Evolutionary conservation across 2,113 vertebrate species (phyloP), one percentile per base, ranked within the genome.

Genomic region (Callipepla squamata): DNA sequence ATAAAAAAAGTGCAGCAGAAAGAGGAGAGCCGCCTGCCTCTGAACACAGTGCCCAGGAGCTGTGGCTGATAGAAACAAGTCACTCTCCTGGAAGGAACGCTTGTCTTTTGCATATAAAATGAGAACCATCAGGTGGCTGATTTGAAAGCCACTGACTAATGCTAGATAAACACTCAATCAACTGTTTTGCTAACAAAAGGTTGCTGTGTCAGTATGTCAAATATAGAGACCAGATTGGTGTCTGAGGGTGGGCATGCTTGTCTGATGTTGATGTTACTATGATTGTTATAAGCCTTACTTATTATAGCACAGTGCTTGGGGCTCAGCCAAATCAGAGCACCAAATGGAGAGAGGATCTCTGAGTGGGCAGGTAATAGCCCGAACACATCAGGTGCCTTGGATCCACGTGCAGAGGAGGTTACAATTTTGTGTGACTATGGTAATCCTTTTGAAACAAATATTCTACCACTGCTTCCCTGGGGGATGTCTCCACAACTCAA

Each of bases 401-500:
- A 11, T 61, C 26, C 3, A 0, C 45, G 48, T 0, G 0, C 66
- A 48, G 17, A 81, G 73, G 20, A 53, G 4, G 7, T 65, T 42
- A 89, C 6, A n/a, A 45, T 18, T 51, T 83, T 63, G 44, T 67
- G 53, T 66, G 44, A 23, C 44, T 59, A 16, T 53, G 51, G 47
- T 67, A 44, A 59, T 53, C 10, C 51, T 72, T 74, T 63, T 40
- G 61, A 90, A 89, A 80, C 0, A 0, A 90, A 80, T 36, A 77
- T 78, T 53, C 51, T 65, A 20, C 38, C 55, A 26, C n/a, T 0
- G 1, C 25, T 61, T 89, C 59, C 61, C 34, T 59, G 20, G 34
- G 57, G 72, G 89, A 63, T 83, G 42, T 48, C 85, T 78, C 77
- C 51, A 26, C 42, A 76, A 38, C 22, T 34, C 44, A 25, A 85